Evolutionary conservation across 2,888 invertebrate species (phyloP), one percentile per base, ranked within the genome.

Genomic region (Eretmocerus hayati): DNA sequence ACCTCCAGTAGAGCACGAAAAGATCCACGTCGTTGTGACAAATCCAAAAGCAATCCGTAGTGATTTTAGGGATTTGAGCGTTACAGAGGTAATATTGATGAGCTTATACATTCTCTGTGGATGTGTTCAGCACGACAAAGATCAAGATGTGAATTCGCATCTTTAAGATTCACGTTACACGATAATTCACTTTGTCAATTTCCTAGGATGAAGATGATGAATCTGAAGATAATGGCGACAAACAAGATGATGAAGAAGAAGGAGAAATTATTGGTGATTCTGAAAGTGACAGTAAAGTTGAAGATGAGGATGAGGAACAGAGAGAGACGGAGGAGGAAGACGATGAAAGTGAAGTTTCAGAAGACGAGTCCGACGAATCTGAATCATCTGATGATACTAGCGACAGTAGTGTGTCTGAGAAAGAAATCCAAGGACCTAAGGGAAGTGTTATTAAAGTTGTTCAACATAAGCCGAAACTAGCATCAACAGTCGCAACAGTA

Each of bases 391-490:
- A 59, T 32, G 62, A 60, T 5, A 59, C 59, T 39, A 61, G 61
- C 20, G 59, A 61, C 16, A 64, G 60, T 22, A 61, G 65, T 35
- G 46, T 61, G 41, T 61, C 64, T 66, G 86, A 85, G 65, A 80
- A 81, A 54, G 82, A 80, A 66, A 64, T 77, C 31, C 76, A 76
- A 59, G 69, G 69, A 9, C 65, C 67, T 21, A 65, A 64, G 54
- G 69, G 70, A 22, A 71, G 77, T 60, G 72, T 77, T 15, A 75
- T 75, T 64, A 80, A 80, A 59, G 74, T 76, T 59, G 78, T 80
- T 38, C 74, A 76, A 61, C 69, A 61, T 57, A 69, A 69, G 50
- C 69, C 70, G 35, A 72, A 66, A 43, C 67, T 68, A 42, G 66
- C 70, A 15, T 73, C 72, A 5, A 77, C 73, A 61, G 79, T 81